Evolutionary conservation across 2,797 vertebrate genomes (phyloP).

Genomic region (Paramormyrops hopkinsi): DNA sequence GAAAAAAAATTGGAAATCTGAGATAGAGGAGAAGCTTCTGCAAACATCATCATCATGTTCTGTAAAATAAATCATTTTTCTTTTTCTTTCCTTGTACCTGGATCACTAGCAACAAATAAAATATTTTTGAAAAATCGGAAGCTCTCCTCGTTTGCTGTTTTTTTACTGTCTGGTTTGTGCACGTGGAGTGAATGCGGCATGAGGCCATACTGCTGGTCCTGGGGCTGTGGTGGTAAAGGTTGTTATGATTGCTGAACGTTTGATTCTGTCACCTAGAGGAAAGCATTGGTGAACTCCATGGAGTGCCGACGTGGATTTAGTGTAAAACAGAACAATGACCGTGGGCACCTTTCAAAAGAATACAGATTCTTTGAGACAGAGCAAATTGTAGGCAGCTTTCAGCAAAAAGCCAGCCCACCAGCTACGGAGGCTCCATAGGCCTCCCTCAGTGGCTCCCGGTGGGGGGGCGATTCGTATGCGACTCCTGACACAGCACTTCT

Average conservation of each 20-base stretch:
- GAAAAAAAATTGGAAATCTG: conserved; percentile 49
- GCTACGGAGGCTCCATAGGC: background rate
- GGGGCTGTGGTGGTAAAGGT: background rate
- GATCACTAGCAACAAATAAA: conserved; percentile 66
- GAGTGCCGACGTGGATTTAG: background rate
- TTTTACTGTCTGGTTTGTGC: background rate
- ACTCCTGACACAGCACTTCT: background rate
- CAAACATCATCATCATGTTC: conserved; percentile 56
- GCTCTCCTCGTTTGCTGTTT: conserved; percentile 21
- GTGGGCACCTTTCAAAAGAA: background rate
- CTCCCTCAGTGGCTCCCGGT: background rate
- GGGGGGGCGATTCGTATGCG: background rate
- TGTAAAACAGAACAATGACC: background rate
- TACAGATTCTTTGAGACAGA: background rate
- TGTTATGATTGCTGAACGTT: background rate
- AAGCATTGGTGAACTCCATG: background rate
- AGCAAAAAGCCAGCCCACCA: background rate
- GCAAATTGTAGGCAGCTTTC: background rate
- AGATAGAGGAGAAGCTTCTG: conserved; percentile 53
- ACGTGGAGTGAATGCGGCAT: background rate
- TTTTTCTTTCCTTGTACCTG: conserved; percentile 67
- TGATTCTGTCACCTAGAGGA: background rate
- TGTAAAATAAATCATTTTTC: conserved; percentile 60
- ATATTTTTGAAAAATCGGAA: conserved; percentile 69
- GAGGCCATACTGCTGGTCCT: background rate